A percentile compares a stretch with the other conserved stretches of the same genome.
phyloP scores from a whole-genome alignment of 2,113 vertebrate species.

The Dendropsophus ebraccatus region DNA sequence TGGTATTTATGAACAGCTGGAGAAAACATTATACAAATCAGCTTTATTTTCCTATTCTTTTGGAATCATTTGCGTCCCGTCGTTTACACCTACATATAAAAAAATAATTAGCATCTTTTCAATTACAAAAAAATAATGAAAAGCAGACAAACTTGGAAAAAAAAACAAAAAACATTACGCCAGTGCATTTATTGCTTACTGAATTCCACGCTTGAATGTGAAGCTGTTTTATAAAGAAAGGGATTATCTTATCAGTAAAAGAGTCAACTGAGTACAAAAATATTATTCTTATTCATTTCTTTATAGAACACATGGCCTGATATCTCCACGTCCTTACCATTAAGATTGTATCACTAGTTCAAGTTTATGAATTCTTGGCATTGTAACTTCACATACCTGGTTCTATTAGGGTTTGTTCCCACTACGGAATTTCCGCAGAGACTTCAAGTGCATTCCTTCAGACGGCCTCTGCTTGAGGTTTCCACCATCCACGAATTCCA shows the following conservation, averaged over 20 bases:
- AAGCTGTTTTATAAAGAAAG: conserved; percentile 21
- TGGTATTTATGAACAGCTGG: conserved; percentile 54
- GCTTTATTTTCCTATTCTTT: conserved; percentile 45
- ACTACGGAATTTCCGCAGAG: too few species aligned
- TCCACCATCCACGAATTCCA: too few species aligned
- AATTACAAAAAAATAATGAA: conserved; percentile 44
- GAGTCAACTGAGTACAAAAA: conserved; percentile 3
- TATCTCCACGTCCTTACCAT: background rate
- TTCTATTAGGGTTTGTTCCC: too few species aligned
- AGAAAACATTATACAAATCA: conserved; percentile 55
- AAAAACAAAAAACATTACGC: background rate
- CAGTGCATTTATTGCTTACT: conserved; percentile 5
- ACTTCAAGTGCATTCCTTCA: too few species aligned
- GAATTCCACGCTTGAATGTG: conserved; percentile 15
- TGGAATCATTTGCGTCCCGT: conserved; percentile 25
- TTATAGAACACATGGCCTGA: background rate
- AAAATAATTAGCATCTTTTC: conserved; percentile 44
- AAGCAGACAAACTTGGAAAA: conserved; percentile 26
- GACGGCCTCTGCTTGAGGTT: too few species aligned
- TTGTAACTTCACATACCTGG: background rate
- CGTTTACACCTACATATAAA: conserved; percentile 47
- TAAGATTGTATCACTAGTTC: background rate
- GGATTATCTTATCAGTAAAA: conserved; percentile 34
- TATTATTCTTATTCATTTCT: background rate
- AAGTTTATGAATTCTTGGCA: background rate